phyloP scores from a whole-genome alignment of 2,113 vertebrate species.

The Halichoeres trimaculatus region DNA sequence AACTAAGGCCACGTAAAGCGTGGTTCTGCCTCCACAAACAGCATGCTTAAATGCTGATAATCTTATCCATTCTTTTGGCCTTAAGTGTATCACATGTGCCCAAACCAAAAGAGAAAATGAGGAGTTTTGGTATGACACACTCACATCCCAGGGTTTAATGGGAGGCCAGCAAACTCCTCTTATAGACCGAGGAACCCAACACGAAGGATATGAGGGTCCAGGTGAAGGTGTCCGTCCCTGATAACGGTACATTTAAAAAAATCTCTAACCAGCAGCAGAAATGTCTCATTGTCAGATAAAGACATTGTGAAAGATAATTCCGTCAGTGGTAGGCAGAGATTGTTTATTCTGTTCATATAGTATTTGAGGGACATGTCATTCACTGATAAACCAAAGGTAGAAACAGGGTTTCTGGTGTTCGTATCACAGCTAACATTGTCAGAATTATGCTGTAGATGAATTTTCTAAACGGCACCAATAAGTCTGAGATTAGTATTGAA shows the following conservation, averaged over 20 bases:
- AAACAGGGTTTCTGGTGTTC: too few species aligned
- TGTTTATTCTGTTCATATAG: not conserved
- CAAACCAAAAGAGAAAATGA: not conserved
- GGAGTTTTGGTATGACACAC: conserved; percentile 33
- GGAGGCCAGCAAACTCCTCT: conserved; percentile 72
- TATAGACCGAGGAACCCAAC: conserved; percentile 34
- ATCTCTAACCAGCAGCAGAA: not conserved
- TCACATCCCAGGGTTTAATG: conserved; percentile 68
- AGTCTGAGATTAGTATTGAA: too few species aligned
- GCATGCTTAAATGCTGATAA: not conserved
- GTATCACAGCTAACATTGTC: too few species aligned
- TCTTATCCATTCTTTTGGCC: not conserved
- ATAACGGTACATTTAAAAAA: conserved; percentile 41
- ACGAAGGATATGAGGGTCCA: conserved; percentile 29
- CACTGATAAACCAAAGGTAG: too few species aligned
- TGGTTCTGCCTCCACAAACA: not conserved
- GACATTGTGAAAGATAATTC: not conserved
- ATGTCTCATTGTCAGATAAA: not conserved
- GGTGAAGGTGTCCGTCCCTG: conserved; percentile 50
- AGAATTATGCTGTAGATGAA: too few species aligned
- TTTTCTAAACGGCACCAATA: too few species aligned
- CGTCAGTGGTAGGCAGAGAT: not conserved
- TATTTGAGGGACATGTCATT: too few species aligned
- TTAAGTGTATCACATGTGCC: not conserved
- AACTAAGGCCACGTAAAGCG: not conserved